Percentiles rank a stretch among this genome's conserved stretches.
phyloP scores from a whole-genome alignment of 2,888 invertebrate genomes.

The Odiellus spinosus region DNA sequence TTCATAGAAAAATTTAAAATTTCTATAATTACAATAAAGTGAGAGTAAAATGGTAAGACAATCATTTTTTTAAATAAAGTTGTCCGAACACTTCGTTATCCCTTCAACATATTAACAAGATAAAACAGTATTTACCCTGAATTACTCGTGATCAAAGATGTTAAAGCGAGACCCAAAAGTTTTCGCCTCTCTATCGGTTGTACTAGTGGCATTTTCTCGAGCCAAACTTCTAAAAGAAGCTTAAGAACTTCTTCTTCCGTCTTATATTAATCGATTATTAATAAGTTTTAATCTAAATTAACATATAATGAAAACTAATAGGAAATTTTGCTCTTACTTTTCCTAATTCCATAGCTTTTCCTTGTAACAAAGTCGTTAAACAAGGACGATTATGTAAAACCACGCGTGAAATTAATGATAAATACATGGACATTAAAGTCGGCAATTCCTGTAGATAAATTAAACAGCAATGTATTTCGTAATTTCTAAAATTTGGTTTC shows the following conservation, averaged over 20 bases:
- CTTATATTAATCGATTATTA: too few species aligned
- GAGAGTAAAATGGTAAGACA: neutral
- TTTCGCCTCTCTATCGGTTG: constrained; percentile 66
- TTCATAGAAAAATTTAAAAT: constrained; percentile 3
- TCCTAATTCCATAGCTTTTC: constrained; percentile 23
- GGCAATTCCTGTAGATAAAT: constrained; percentile 44
- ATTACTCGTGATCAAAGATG: constrained; percentile 30
- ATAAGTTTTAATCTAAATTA: too few species aligned
- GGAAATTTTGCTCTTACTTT: constrained; percentile 26
- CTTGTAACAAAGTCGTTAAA: constrained; percentile 26
- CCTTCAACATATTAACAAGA: too few species aligned
- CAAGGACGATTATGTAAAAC: constrained; percentile 35
- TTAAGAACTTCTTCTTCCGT: constrained; percentile 20
- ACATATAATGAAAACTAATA: constrained; percentile 1
- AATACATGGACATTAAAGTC: constrained; percentile 55
- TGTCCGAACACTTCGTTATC: too few species aligned
- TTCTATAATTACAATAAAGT: neutral
- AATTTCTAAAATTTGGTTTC: neutral
- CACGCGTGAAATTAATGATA: constrained; percentile 60
- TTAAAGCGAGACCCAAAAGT: constrained; percentile 47
- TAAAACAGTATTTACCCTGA: constrained; percentile 24
- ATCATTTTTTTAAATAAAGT: too few species aligned
- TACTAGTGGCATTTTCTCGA: constrained; percentile 57
- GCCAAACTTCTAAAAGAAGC: constrained; percentile 49
- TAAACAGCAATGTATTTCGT: neutral